Conservation (phyloP, 1,140 invertebrate species). For the Lucilia sericata region DNA sequence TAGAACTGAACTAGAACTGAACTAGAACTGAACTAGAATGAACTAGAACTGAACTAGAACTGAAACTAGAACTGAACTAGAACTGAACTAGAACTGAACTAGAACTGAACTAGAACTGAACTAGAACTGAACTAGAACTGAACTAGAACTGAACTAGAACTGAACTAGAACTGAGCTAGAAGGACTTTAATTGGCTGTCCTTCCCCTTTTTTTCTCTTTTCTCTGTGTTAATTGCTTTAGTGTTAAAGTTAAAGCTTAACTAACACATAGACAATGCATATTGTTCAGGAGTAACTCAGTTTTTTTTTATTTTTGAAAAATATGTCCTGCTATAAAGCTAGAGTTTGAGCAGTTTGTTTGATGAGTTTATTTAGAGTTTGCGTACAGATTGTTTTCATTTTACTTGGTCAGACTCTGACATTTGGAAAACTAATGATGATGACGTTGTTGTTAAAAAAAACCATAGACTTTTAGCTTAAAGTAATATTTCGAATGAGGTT, state of each 20-base stretch:
- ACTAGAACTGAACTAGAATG: too few species aligned
- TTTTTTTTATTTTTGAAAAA: neutral
- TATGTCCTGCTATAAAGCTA: neutral
- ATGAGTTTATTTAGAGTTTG: neutral
- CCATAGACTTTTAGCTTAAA: neutral
- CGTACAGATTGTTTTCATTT: neutral
- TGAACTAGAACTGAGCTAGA: too few species aligned
- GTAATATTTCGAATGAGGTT: neutral
- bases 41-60: too few species aligned
- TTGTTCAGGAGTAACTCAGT: neutral
- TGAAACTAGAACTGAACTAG: too few species aligned
- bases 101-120: too few species aligned
- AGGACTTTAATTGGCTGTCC: too few species aligned
- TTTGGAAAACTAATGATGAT: constrained; percentile 38
- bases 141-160: too few species aligned
- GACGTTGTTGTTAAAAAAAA: constrained; percentile 23
- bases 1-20: too few species aligned
- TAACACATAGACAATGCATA: neutral
- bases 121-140: too few species aligned
- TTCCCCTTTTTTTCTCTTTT: neutral
- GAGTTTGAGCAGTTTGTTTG: neutral
- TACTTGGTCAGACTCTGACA: neutral
- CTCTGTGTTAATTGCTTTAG: constrained; percentile 37
- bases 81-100: too few species aligned
- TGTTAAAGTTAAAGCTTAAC: constrained; percentile 21